Conservation (phyloP, 2,888 invertebrate genomes). For the Trichacis sp. region DNA sequence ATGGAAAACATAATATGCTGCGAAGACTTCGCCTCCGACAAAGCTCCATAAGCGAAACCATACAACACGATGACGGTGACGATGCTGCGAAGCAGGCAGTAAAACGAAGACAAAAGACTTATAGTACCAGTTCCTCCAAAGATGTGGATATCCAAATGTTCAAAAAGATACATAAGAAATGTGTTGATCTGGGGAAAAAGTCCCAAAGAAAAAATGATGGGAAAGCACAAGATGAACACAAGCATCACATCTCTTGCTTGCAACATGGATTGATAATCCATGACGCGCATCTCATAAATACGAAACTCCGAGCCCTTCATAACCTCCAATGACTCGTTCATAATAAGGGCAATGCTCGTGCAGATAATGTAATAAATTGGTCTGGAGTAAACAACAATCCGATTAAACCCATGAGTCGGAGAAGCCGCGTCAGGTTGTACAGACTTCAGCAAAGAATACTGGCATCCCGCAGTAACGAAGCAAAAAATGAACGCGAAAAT, state of each 20-base stretch:
- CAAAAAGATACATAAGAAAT: slow-evolving; percentile 94
- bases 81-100: slow-evolving; percentile 84
- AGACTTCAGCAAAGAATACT: slow-evolving; percentile 96
- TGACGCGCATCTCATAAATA: slow-evolving; percentile 70
- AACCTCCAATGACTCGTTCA: slow-evolving; percentile 66
- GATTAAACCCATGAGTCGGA: slow-evolving; percentile 97
- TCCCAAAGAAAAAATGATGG: slow-evolving; percentile 93
- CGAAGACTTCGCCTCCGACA: slow-evolving; percentile 85
- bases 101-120: slow-evolving; percentile 85
- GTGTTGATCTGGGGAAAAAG: slow-evolving; percentile 98
- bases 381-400: slow-evolving; percentile 92
- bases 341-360: slow-evolving; percentile 59
- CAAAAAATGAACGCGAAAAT: slow-evolving; percentile 95
- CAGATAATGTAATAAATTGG: slow-evolving; percentile 94
- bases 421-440: slow-evolving; percentile 99
- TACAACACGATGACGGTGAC: slow-evolving; percentile 84
- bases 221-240: slow-evolving; percentile 88
- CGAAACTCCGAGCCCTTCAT: slow-evolving; percentile 66
- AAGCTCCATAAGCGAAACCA: slow-evolving; percentile 88
- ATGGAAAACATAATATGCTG: slow-evolving; percentile 95
- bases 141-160: slow-evolving; percentile 92
- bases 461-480: slow-evolving; percentile 97
- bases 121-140: slow-evolving; percentile 92
- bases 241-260: slow-evolving; percentile 81
- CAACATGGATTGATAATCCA: slow-evolving; percentile 75